Conservation (phyloP, 2,113 vertebrate genomes). For the Andinoacara biseriatus region DNA sequence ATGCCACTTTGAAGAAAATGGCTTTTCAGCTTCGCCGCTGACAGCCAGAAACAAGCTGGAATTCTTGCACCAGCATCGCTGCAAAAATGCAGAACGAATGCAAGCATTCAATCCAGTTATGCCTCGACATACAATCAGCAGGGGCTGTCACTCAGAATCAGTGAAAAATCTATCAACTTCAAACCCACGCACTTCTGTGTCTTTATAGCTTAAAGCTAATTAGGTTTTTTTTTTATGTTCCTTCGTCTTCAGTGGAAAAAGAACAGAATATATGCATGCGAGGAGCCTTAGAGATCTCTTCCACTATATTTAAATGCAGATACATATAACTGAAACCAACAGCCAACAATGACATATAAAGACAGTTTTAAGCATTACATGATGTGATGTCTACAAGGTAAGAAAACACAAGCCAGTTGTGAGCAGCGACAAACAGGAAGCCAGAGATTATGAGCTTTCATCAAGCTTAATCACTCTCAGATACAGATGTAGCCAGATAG, state of each 20-base stretch:
- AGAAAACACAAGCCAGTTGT: slow-evolving; percentile 21
- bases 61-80: background rate
- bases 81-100: slow-evolving; percentile 21
- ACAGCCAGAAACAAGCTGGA: background rate
- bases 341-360: too few species aligned
- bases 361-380: background rate
- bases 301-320: background rate
- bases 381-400: background rate
- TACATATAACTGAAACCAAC: background rate
- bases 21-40: background rate
- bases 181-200: slow-evolving; percentile 38
- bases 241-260: background rate
- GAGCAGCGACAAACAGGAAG: slow-evolving; percentile 44
- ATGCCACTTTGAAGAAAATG: background rate
- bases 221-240: background rate
- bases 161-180: slow-evolving; percentile 20
- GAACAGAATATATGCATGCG: background rate
- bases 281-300: background rate
- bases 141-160: slow-evolving; percentile 49
- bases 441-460: slow-evolving; percentile 58
- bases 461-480: slow-evolving; percentile 56
- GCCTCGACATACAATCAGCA: slow-evolving; percentile 35
- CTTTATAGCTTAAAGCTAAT: slow-evolving; percentile 21
- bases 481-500: slow-evolving; percentile 56
- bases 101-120: slow-evolving; percentile 15